A percentile compares a stretch with the other conserved stretches of the same genome.
Evolutionary conservation across 1,140 invertebrate genomes (phyloP).

Genomic region (Aricia agestis): DNA sequence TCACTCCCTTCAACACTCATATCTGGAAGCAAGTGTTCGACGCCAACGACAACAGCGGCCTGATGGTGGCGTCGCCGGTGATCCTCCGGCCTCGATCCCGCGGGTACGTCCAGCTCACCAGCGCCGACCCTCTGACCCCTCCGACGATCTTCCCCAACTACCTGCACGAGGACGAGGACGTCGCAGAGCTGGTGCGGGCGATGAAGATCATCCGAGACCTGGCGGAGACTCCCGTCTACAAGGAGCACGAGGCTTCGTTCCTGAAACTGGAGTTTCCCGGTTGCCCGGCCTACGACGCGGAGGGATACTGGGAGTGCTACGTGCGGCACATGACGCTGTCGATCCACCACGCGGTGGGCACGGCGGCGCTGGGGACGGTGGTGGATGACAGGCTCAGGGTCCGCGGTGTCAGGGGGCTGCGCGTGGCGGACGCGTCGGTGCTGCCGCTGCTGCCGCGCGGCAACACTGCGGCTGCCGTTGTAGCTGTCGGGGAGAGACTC

Average conservation of each 20-base stretch:
- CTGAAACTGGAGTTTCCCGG: constrained; percentile 1
- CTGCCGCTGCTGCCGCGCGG: constrained; percentile 1
- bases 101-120: constrained; percentile 81
- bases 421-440: constrained; percentile 25
- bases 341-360: constrained; percentile 66
- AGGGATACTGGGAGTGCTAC: constrained; percentile 5
- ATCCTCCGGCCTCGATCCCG: constrained; percentile 81
- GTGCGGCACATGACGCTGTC: constrained; percentile 1
- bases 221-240: constrained; percentile 75
- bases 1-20: constrained; percentile 31
- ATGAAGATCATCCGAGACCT: constrained; percentile 76
- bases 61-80: constrained; percentile 70
- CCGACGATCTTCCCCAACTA: constrained; percentile 90
- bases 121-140: constrained; percentile 80
- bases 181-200: constrained; percentile 42
- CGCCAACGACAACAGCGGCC: constrained; percentile 50
- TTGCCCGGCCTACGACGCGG: constrained; percentile 24
- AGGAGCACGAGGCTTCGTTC: constrained; percentile 35
- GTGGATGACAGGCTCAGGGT: constrained; percentile 54
- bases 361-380: constrained; percentile 40
- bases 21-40: constrained; percentile 45
- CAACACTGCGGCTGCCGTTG: not conserved
- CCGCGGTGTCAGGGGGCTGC: constrained; percentile 51
- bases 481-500: not conserved
- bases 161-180: constrained; percentile 70